Percentiles rank a stretch among this genome's conserved stretches.
These are phyloP conservation scores for Cheilosia impressa DNA, from an alignment of 2,888 invertebrate species.

Conservation along the genomic window DNA sequence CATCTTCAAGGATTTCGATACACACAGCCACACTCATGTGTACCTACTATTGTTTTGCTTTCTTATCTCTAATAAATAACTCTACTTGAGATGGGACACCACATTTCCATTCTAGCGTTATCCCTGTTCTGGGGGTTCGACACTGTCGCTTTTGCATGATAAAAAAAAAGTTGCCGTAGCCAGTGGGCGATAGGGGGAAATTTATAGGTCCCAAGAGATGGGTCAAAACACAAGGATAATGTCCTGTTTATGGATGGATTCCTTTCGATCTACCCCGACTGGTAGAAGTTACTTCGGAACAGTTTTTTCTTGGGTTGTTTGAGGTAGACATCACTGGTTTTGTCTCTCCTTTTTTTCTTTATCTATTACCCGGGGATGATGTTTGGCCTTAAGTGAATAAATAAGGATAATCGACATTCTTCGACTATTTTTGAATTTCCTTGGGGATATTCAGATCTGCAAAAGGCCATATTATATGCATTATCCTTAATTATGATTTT, in stretches of 20 bases:
- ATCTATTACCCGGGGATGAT: slow-evolving; percentile 66
- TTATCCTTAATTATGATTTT: slow-evolving; percentile 73
- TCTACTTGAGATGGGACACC: slow-evolving; percentile 50
- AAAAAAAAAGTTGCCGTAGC: slow-evolving; percentile 38
- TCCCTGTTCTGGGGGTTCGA: slow-evolving; percentile 35
- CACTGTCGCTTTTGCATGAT: slow-evolving; percentile 59
- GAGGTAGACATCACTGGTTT: slow-evolving; percentile 48
- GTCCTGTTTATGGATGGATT: slow-evolving; percentile 76
- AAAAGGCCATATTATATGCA: slow-evolving; percentile 60
- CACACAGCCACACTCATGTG: not conserved
- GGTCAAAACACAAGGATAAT: slow-evolving; percentile 77
- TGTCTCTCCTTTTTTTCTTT: slow-evolving; percentile 50
- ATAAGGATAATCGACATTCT: slow-evolving; percentile 72
- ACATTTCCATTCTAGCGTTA: slow-evolving; percentile 52
- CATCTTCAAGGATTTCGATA: slow-evolving; percentile 51
- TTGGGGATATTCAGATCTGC: slow-evolving; percentile 59
- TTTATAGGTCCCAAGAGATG: slow-evolving; percentile 83
- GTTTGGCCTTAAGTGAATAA: slow-evolving; percentile 73
- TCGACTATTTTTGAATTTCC: slow-evolving; percentile 8
- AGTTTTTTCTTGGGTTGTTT: slow-evolving; percentile 46
- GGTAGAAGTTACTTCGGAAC: slow-evolving; percentile 55
- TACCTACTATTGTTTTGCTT: slow-evolving; percentile 47
- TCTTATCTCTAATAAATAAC: slow-evolving; percentile 68
- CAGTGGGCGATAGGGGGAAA: slow-evolving; percentile 79
- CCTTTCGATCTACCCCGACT: slow-evolving; percentile 42